Evolutionary conservation across 2,888 invertebrate genomes (phyloP).

Genomic region (Sphecodes monilicornis): DNA sequence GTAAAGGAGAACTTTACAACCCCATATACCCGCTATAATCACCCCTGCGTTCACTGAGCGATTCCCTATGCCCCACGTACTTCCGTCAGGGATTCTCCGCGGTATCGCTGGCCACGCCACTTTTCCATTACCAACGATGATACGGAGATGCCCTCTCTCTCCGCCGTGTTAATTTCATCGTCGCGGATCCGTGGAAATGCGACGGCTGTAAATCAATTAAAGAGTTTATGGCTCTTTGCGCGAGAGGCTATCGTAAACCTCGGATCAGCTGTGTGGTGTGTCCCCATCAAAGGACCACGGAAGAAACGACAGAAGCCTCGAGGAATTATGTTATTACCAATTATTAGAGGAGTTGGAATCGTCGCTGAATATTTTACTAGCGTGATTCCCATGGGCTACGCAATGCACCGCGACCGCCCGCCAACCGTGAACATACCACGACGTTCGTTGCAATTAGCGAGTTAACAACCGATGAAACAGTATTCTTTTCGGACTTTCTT

Average conservation of each 20-base stretch:
- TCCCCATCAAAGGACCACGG: not conserved
- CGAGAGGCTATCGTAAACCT: slow-evolving; percentile 43
- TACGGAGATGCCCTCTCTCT: slow-evolving; percentile 15
- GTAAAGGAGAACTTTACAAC: slow-evolving; percentile 77
- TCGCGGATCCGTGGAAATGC: slow-evolving; percentile 43
- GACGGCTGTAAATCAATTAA: slow-evolving; percentile 65
- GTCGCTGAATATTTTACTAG: slow-evolving; percentile 6
- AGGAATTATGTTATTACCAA: slow-evolving; percentile 29
- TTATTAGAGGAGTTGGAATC: slow-evolving; percentile 1
- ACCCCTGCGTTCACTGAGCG: slow-evolving; percentile 51
- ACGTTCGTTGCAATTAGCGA: slow-evolving; percentile 1
- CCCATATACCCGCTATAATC: slow-evolving; percentile 75
- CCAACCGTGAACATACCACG: not conserved
- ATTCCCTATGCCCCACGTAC: slow-evolving; percentile 30
- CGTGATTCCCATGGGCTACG: not conserved
- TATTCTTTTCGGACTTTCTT: no score
- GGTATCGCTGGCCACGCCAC: slow-evolving; percentile 22
- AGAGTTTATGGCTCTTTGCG: slow-evolving; percentile 37
- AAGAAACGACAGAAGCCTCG: slow-evolving; percentile 1
- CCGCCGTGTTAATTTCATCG: slow-evolving; percentile 54
- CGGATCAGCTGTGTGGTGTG: slow-evolving; percentile 18
- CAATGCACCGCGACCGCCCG: not conserved
- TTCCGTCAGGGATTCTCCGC: slow-evolving; percentile 36
- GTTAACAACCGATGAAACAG: slow-evolving; percentile 11
- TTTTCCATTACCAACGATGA: slow-evolving; percentile 57